phyloP scores from a whole-genome alignment of 1,140 invertebrate species.

The Glossosoma conforme region DNA sequence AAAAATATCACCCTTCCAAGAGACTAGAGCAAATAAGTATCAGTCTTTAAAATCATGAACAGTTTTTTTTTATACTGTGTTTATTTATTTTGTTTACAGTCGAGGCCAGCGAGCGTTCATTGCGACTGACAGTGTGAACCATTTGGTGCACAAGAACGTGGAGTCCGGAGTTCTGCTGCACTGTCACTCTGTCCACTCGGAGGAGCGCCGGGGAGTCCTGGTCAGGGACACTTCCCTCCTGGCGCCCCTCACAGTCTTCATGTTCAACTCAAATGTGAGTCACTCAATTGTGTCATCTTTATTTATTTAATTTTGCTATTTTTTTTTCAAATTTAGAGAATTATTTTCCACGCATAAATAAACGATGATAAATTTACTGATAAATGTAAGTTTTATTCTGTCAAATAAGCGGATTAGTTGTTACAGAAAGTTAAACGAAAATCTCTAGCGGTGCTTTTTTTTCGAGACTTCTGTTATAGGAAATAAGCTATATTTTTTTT shows the following conservation, averaged over 20 bases:
- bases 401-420: too few species aligned
- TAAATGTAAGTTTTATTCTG: too few species aligned
- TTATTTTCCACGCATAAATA: too few species aligned
- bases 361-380: not conserved
- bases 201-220: constrained; percentile 42
- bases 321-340: too few species aligned
- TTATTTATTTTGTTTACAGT: constrained; percentile 35
- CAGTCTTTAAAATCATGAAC: too few species aligned
- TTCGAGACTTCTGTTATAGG: too few species aligned
- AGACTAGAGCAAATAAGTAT: too few species aligned
- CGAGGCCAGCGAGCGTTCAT: constrained; percentile 44
- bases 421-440: too few species aligned
- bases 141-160: constrained; percentile 38
- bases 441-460: too few species aligned
- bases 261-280: constrained; percentile 46
- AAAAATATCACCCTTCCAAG: too few species aligned
- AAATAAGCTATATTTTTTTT: too few species aligned
- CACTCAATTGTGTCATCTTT: too few species aligned
- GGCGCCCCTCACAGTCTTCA: constrained; percentile 48
- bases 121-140: constrained; percentile 53
- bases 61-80: not conserved
- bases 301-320: not conserved
- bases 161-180: constrained; percentile 41
- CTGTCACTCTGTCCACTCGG: constrained; percentile 43
- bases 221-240: constrained; percentile 50